Percentiles rank a stretch among this genome's conserved stretches.
phyloP scores from a whole-genome alignment of 37 sponge, comb jelly and placozoan genomes.

The Haliclona indistincta region DNA sequence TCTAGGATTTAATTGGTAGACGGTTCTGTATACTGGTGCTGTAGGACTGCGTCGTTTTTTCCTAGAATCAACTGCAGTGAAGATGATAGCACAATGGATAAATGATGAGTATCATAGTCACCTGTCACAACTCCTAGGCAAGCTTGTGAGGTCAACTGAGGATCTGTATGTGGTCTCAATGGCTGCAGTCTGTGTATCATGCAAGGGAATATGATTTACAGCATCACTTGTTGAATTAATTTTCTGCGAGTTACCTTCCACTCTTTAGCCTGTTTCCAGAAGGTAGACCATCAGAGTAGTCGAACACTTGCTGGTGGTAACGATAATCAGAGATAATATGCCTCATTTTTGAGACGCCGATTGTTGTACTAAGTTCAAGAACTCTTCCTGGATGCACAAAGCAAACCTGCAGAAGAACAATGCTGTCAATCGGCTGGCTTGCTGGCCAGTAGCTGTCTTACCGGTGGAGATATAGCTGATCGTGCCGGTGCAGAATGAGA shows the following conservation, averaged over 20 bases:
- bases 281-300: neutral
- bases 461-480: conserved; percentile 16
- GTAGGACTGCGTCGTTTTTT: no score
- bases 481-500: neutral
- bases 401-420: conserved; percentile 41
- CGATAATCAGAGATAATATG: neutral
- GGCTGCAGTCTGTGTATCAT: conserved; percentile 23
- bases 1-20: no score
- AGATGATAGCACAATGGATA: neutral
- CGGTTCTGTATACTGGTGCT: no score
- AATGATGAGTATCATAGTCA: conserved; percentile 1
- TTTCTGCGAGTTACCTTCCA: conserved; percentile 31
- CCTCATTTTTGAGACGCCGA: conserved; percentile 19
- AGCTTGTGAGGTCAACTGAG: neutral
- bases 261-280: conserved; percentile 19
- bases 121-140: conserved; percentile 60
- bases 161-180: conserved; percentile 28
- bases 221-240: neutral
- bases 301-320: neutral
- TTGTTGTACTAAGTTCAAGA: conserved; percentile 43
- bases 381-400: conserved; percentile 45
- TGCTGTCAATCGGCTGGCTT: neutral
- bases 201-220: neutral
- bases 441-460: neutral
- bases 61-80: no score